Conservation (phyloP, 1,140 invertebrate genomes). For the Drosophila simulans region DNA sequence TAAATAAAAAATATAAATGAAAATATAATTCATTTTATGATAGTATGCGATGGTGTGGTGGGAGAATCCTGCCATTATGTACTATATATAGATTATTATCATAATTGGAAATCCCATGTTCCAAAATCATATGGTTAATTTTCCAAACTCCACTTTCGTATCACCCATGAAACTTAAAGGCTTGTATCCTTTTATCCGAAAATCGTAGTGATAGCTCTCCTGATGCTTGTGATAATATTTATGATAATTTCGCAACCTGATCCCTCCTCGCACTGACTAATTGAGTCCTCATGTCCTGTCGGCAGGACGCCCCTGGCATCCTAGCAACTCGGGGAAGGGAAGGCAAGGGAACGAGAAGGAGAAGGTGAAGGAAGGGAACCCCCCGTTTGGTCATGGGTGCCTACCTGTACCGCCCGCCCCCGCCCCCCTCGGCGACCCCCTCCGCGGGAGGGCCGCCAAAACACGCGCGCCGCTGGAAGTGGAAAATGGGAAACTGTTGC, state of each 20-base stretch:
- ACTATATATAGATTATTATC: no score
- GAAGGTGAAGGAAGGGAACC: not conserved
- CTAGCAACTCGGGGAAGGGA: not conserved
- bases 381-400: not conserved
- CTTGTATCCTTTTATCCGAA: no score
- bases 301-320: constrained; percentile 23
- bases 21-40: no score
- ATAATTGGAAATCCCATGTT: no score
- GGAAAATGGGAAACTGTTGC: constrained; percentile 42
- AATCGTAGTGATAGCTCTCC: not conserved
- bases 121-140: no score
- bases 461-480: constrained; percentile 41
- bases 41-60: no score
- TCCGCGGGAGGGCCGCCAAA: constrained; percentile 14
- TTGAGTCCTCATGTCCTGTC: constrained; percentile 55
- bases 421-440: constrained; percentile 10
- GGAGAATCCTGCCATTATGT: no score
- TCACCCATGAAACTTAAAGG: no score
- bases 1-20: no score
- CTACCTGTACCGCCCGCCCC: constrained; percentile 14
- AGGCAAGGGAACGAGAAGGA: not conserved
- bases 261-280: constrained; percentile 32
- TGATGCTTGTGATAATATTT: constrained; percentile 12
- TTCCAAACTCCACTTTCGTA: no score
- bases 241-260: constrained; percentile 9